Evolutionary conservation across 2,113 vertebrate species (phyloP), one percentile per base, ranked within the genome.

Genomic region (Puma concolor): DNA sequence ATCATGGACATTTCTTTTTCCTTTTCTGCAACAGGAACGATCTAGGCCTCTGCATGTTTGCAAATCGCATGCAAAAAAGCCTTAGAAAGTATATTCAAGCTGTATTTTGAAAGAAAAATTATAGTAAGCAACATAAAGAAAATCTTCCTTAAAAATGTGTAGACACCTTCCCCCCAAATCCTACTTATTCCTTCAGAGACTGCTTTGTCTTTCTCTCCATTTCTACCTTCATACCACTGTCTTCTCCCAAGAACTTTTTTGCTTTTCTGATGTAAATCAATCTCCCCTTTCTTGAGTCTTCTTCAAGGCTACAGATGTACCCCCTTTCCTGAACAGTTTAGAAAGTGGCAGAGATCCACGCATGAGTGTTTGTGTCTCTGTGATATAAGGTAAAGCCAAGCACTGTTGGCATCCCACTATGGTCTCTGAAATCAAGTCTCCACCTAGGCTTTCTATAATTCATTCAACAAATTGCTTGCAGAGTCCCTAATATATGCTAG

Each of bases 61-160:
- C 81, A 97, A 97, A 85, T 82, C 16, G 4, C 36, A 96, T 72
- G 64, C 60, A 91, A 95, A 91, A 95, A 97, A 72, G 44, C 31
- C 85, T 77, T 88, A 57, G 77, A 74, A 95, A 89, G 36, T 63
- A 38, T 69, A 13, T 91, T 54, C 86, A 36, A 74, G 23, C 12
- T 94, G 25, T 29, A 90, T 71, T 54, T 77, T 94, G 38, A 90
- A 96, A 90, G 83, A 94, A 97, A 93, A 96, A 71, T 38, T n/a
- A 29, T 76, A 57, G 83, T 31, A 87, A 12, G 6, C 9, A 93
- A 91, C 5, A 84, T 5, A 92, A 95, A 92, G 36, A 54, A 87
- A 88, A 63, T 95, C 57, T 94, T 87, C 38, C 77, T 71, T 85
- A 81, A 80, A 71, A 81, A 95, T 66, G 41, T 71, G 25, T 88